These are phyloP conservation scores for Helicoverpa zea DNA, from an alignment of 1,140 invertebrate genomes.

Conservation along the genomic window DNA sequence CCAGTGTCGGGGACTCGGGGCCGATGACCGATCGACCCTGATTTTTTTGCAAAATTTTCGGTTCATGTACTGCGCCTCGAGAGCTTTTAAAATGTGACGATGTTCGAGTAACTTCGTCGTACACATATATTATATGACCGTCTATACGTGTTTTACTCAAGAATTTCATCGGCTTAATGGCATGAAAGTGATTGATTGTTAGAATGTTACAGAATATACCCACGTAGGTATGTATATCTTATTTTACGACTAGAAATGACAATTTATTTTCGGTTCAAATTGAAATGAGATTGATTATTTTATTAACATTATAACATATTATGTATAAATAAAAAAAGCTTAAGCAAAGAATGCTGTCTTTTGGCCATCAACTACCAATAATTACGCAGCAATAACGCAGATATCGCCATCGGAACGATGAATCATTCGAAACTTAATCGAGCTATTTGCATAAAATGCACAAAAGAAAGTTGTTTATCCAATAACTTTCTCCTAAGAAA, in stretches of 20 bases:
- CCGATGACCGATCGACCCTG: conserved; percentile 70
- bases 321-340: conserved; percentile 8
- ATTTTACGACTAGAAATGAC: no score
- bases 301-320: neutral
- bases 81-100: neutral
- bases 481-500: conserved; percentile 26
- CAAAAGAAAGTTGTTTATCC: conserved; percentile 22
- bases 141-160: neutral
- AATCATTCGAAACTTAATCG: neutral
- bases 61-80: neutral
- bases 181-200: conserved; percentile 29
- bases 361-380: neutral
- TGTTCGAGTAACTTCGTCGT: neutral
- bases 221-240: no score
- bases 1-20: conserved; percentile 58
- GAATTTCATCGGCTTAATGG: conserved; percentile 10
- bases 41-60: conserved; percentile 62
- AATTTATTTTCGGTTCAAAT: no score
- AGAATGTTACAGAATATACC: no score
- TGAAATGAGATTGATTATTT: no score
- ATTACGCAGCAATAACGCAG: neutral
- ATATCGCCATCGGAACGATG: neutral
- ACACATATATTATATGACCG: neutral
- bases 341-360: neutral
- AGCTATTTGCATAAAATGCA: neutral